Conservation (phyloP, 1,140 invertebrate species). For the Orius laevigatus region DNA sequence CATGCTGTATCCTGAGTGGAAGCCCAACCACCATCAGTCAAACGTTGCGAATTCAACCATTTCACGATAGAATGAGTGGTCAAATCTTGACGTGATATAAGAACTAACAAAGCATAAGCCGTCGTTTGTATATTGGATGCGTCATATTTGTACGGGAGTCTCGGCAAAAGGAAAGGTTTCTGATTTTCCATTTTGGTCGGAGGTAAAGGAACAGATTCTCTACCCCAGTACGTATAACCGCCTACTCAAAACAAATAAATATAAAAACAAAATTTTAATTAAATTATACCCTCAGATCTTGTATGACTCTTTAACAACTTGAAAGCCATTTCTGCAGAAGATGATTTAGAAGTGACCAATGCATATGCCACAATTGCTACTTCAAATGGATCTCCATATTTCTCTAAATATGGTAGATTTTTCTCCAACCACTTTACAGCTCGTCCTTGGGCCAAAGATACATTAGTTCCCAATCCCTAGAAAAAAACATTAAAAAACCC, state of each 20-base stretch:
- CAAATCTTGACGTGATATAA: conserved; percentile 65
- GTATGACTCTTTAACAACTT: conserved; percentile 47
- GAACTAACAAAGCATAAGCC: conserved; percentile 78
- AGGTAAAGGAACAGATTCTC: conserved; percentile 53
- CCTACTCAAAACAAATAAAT: conserved; percentile 28
- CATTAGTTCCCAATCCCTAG: conserved; percentile 50
- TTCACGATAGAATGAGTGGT: conserved; percentile 70
- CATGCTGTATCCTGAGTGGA: conserved; percentile 85
- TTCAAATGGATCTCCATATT: conserved; percentile 60
- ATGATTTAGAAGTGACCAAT: conserved; percentile 57
- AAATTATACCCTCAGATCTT: conserved; percentile 38
- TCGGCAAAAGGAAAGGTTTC: conserved; percentile 72
- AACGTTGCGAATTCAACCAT: conserved; percentile 82
- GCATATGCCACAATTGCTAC: conserved; percentile 78
- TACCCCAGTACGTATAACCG: conserved; percentile 73
- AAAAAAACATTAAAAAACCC: conserved; percentile 15
- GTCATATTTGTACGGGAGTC: conserved; percentile 75
- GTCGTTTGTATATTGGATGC: conserved; percentile 84
- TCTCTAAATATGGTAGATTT: conserved; percentile 56
- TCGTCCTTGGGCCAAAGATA: conserved; percentile 46
- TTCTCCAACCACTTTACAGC: conserved; percentile 69
- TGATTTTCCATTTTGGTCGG: conserved; percentile 78
- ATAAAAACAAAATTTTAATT: conserved; percentile 1
- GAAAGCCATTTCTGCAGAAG: conserved; percentile 65
- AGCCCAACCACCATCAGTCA: conserved; percentile 86